These are phyloP conservation scores for Epizoanthus scotinus DNA, from an alignment of 92 coral and sea anemone species.

Conservation along the genomic window DNA sequence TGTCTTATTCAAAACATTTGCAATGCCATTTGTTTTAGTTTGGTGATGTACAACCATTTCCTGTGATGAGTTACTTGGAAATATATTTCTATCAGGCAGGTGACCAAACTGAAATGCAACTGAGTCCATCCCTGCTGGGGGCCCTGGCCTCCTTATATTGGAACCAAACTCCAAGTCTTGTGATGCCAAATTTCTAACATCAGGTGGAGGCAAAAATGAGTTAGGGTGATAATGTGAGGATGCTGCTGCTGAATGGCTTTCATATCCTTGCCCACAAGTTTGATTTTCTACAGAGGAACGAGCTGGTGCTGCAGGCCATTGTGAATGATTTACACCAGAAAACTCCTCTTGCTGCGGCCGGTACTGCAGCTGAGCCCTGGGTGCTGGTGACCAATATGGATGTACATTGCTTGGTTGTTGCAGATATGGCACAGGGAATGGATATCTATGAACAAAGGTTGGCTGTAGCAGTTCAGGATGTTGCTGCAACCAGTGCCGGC, in stretches of 20 bases:
- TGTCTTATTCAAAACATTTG: constrained; percentile 33
- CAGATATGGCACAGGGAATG: too few relatives aligned
- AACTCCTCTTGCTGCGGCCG: not conserved
- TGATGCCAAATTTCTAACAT: not conserved
- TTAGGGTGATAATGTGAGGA: not conserved
- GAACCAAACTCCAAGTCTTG: not conserved
- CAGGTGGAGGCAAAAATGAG: not conserved
- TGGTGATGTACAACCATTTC: not conserved
- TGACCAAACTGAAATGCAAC: not conserved
- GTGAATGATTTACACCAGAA: not conserved
- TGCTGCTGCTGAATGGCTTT: not conserved
- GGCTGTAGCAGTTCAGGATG: too few relatives aligned
- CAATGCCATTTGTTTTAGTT: not conserved
- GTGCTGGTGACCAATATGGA: too few relatives aligned
- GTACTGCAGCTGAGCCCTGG: not conserved
- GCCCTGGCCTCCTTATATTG: not conserved
- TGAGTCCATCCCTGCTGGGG: not conserved
- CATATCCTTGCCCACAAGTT: not conserved
- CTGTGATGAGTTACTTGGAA: not conserved
- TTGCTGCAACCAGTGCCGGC: too few relatives aligned
- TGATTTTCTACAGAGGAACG: not conserved
- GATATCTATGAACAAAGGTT: too few relatives aligned
- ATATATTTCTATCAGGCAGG: not conserved
- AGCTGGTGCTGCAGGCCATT: not conserved
- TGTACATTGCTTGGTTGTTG: too few relatives aligned